phyloP scores from a whole-genome alignment of 2,797 vertebrate genomes.

The Limnodromus scolopaceus region DNA sequence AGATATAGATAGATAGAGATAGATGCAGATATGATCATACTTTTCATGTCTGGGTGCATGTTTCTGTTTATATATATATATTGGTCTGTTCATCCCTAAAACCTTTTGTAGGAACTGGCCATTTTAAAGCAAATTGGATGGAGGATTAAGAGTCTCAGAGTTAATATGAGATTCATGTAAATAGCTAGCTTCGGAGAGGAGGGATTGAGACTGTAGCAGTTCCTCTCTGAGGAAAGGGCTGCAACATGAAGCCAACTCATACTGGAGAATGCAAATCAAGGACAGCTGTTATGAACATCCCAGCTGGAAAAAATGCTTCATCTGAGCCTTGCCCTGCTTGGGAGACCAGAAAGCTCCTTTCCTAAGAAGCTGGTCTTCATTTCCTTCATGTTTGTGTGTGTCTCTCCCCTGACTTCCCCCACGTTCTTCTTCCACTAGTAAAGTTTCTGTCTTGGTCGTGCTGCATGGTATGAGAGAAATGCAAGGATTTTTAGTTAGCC shows the following conservation, averaged over 20 bases:
- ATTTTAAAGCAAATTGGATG: not conserved
- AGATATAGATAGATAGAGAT: not conserved
- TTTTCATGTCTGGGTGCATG: fast-evolving
- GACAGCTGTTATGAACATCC: not conserved
- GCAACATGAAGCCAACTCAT: not conserved
- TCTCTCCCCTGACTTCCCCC: not conserved
- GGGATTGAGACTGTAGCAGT: not conserved
- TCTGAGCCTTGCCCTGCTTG: not conserved
- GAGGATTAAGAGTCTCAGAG: not conserved
- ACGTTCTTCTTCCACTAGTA: not conserved
- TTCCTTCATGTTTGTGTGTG: not conserved
- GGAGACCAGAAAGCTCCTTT: not conserved
- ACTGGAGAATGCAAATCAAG: not conserved
- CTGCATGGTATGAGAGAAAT: not conserved
- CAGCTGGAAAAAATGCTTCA: not conserved
- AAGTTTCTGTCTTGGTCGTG: not conserved
- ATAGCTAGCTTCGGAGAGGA: not conserved
- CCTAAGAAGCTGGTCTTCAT: not conserved
- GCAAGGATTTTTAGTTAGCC: not conserved
- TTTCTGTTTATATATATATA: not conserved
- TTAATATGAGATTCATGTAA: not conserved
- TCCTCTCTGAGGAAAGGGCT: not conserved
- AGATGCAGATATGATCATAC: not conserved
- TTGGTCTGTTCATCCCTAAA: not conserved
- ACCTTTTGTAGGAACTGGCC: not conserved